Conservation (phyloP, 2,888 invertebrate species). For the Drosophila macrospina region DNA sequence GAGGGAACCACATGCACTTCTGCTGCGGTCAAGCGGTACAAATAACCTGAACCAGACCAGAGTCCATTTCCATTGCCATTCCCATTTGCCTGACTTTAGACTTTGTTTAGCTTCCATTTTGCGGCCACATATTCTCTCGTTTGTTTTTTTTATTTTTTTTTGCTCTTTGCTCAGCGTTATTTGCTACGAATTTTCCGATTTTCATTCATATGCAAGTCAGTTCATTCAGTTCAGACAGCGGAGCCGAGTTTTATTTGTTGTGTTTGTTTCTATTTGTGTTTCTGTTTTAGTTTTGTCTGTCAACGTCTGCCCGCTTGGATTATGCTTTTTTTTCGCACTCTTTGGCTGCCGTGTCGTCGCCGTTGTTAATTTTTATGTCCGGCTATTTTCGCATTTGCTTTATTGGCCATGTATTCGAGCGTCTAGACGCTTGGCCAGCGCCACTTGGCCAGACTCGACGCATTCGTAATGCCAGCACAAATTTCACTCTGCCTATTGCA, state of each 20-base stretch:
- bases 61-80: slow-evolving; percentile 37
- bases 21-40: slow-evolving; percentile 43
- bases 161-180: slow-evolving; percentile 37
- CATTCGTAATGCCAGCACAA: neutral
- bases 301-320: slow-evolving; percentile 34
- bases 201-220: slow-evolving; percentile 61
- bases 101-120: slow-evolving; percentile 45
- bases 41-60: slow-evolving; percentile 42
- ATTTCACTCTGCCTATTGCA: slow-evolving; percentile 12
- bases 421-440: slow-evolving; percentile 19
- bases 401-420: slow-evolving; percentile 64
- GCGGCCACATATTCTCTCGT: slow-evolving; percentile 33
- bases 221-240: slow-evolving; percentile 50
- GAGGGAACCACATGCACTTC: slow-evolving; percentile 32
- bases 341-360: slow-evolving; percentile 71
- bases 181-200: slow-evolving; percentile 71
- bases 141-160: slow-evolving; percentile 5
- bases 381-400: slow-evolving; percentile 73
- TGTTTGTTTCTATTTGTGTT: slow-evolving; percentile 13
- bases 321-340: slow-evolving; percentile 55
- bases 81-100: slow-evolving; percentile 33
- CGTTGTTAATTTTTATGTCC: slow-evolving; percentile 74
- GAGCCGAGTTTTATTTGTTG: slow-evolving; percentile 25
- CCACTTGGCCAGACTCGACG: neutral
- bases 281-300: slow-evolving; percentile 39